Conservation (phyloP, 2,888 invertebrate genomes). For the Iphiclides podalirius region DNA sequence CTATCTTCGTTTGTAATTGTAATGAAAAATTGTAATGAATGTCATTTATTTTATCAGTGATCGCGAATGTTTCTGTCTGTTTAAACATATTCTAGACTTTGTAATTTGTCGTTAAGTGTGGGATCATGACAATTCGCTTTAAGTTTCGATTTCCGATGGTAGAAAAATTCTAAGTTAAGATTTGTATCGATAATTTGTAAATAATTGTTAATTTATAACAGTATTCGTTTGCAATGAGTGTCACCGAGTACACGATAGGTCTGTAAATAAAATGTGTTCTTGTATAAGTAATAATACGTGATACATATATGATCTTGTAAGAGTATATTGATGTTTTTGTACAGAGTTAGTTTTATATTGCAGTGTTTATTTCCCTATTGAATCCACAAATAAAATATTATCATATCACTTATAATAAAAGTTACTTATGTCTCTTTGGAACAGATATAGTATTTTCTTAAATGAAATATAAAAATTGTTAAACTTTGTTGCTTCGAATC, state of each 20-base stretch:
- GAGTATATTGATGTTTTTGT: slow-evolving; percentile 22
- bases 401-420: slow-evolving; percentile 10
- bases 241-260: slow-evolving; percentile 34
- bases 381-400: slow-evolving; percentile 17
- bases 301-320: slow-evolving; percentile 19
- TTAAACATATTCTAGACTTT: slow-evolving; percentile 6
- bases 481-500: slow-evolving; percentile 13
- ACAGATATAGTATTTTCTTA: slow-evolving; percentile 1
- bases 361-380: slow-evolving; percentile 21
- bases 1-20: neutral
- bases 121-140: slow-evolving; percentile 43
- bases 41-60: slow-evolving; percentile 1
- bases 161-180: slow-evolving; percentile 45
- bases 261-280: slow-evolving; percentile 30
- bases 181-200: slow-evolving; percentile 53
- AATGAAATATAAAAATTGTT: slow-evolving; percentile 8
- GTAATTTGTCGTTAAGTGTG: slow-evolving; percentile 1
- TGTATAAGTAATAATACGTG: slow-evolving; percentile 17
- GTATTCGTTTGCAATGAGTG: slow-evolving; percentile 48
- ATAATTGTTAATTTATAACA: slow-evolving; percentile 65
- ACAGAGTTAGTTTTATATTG: slow-evolving; percentile 27
- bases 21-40: slow-evolving; percentile 12
- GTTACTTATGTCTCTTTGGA: slow-evolving; percentile 2
- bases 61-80: neutral
- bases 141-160: slow-evolving; percentile 45